phyloP scores from a whole-genome alignment of 1,140 invertebrate genomes.

The Drosophila oshimai region DNA sequence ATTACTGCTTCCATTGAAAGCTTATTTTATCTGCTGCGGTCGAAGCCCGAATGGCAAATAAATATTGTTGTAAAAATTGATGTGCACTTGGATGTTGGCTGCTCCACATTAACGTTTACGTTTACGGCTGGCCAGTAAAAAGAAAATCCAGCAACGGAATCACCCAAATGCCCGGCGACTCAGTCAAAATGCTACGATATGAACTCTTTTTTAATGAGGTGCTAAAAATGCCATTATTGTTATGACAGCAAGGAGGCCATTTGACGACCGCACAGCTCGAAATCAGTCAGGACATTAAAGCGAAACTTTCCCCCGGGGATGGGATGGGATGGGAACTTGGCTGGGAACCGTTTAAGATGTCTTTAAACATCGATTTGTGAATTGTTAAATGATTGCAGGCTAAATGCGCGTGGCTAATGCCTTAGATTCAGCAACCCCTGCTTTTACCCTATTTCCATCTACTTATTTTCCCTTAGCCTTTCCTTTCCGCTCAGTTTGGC shows the following conservation, averaged over 20 bases:
- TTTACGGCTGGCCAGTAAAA: slow-evolving; percentile 53
- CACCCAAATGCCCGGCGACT: slow-evolving; percentile 30
- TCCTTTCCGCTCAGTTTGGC: slow-evolving; percentile 34
- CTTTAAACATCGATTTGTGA: slow-evolving; percentile 82
- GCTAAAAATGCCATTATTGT: slow-evolving; percentile 80
- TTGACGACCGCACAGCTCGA: slow-evolving; percentile 48
- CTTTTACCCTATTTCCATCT: background rate
- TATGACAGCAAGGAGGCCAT: slow-evolving; percentile 72
- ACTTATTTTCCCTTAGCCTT: background rate
- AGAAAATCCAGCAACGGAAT: slow-evolving; percentile 8
- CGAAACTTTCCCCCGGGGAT: slow-evolving; percentile 30
- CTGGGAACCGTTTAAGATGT: slow-evolving; percentile 31
- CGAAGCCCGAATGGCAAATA: slow-evolving; percentile 57
- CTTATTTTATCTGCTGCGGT: slow-evolving; percentile 24
- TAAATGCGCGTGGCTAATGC: slow-evolving; percentile 78
- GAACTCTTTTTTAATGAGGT: slow-evolving; percentile 81
- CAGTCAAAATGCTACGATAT: slow-evolving; percentile 66
- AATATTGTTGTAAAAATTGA: slow-evolving; percentile 79
- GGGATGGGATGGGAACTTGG: slow-evolving; percentile 10
- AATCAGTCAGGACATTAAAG: slow-evolving; percentile 56
- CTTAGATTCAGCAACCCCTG: slow-evolving; percentile 11
- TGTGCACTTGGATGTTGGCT: slow-evolving; percentile 54
- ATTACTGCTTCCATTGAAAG: slow-evolving; percentile 48
- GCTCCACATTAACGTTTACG: slow-evolving; percentile 50
- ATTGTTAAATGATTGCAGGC: slow-evolving; percentile 77